Evolutionary conservation across 2,113 vertebrate genomes (phyloP).

Genomic region (Phaethon lepturus): DNA sequence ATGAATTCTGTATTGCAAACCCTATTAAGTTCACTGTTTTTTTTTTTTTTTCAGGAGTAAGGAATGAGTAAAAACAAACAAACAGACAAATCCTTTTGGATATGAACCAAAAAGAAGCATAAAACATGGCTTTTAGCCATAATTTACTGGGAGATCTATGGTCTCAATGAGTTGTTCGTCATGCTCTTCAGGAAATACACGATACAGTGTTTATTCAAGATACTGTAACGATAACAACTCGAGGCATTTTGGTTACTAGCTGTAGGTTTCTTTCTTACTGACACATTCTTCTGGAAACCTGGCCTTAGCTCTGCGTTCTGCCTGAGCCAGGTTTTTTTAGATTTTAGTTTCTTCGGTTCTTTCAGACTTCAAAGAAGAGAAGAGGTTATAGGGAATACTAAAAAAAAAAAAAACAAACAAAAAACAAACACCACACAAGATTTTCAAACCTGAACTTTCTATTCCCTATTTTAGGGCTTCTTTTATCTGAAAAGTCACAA

Average conservation of each 20-base stretch:
- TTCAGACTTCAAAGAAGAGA: background rate
- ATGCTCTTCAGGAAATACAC: background rate
- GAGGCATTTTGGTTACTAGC: background rate
- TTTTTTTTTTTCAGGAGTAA: background rate
- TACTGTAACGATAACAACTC: background rate
- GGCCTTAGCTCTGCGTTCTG: background rate
- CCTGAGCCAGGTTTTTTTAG: background rate
- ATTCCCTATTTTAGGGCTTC: background rate
- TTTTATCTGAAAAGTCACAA: background rate
- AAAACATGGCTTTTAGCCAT: constrained; percentile 24
- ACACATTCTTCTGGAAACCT: background rate
- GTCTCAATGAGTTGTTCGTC: background rate
- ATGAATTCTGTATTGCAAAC: background rate
- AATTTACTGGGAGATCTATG: background rate
- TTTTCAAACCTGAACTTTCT: background rate
- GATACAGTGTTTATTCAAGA: constrained; percentile 7
- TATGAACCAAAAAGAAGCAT: background rate
- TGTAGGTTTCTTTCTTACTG: background rate
- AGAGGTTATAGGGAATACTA: background rate
- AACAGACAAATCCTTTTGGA: constrained; percentile 7
- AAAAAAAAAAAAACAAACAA: background rate
- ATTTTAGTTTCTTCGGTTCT: background rate
- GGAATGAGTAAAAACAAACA: constrained; percentile 38
- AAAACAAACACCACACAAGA: background rate
- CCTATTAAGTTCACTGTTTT: background rate